Evolutionary conservation across 1,140 invertebrate genomes (phyloP).

Genomic region (Agraylea sexmaculata): DNA sequence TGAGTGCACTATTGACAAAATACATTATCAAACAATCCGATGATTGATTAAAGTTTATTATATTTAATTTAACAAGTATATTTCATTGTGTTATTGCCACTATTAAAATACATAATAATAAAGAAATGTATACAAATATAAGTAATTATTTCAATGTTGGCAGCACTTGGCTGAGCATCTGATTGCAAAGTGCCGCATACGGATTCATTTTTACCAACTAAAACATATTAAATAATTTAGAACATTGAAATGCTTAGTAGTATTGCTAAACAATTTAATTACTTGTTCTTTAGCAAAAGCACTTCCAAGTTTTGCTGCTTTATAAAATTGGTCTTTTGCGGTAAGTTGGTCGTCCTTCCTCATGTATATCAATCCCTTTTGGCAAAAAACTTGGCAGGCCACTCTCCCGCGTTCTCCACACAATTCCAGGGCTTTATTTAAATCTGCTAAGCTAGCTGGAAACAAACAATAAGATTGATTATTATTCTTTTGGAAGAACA

Average conservation of each 20-base stretch:
- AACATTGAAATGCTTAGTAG: neutral
- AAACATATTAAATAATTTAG: conserved; percentile 20
- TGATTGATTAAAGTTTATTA: too few species aligned
- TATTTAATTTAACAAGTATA: too few species aligned
- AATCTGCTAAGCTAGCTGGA: conserved; percentile 46
- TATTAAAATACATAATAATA: too few species aligned
- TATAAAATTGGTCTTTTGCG: conserved; percentile 59
- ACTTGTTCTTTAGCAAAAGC: conserved; percentile 70
- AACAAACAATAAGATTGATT: too few species aligned
- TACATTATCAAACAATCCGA: too few species aligned
- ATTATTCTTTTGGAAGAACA: too few species aligned
- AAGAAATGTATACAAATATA: too few species aligned
- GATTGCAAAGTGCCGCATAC: conserved; percentile 82
- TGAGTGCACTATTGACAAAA: too few species aligned
- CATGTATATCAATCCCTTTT: conserved; percentile 57
- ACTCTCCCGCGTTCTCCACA: conserved; percentile 47
- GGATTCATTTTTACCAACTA: conserved; percentile 69
- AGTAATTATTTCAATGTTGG: conserved; percentile 19
- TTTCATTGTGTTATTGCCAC: too few species aligned
- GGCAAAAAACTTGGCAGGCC: conserved; percentile 65
- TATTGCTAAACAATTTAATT: conserved; percentile 7
- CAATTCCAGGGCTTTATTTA: conserved; percentile 59
- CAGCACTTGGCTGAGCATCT: conserved; percentile 62
- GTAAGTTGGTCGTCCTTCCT: conserved; percentile 48
- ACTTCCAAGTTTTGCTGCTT: conserved; percentile 62